Conservation (phyloP, 1,140 invertebrate species). For the Aphelinus certus region DNA sequence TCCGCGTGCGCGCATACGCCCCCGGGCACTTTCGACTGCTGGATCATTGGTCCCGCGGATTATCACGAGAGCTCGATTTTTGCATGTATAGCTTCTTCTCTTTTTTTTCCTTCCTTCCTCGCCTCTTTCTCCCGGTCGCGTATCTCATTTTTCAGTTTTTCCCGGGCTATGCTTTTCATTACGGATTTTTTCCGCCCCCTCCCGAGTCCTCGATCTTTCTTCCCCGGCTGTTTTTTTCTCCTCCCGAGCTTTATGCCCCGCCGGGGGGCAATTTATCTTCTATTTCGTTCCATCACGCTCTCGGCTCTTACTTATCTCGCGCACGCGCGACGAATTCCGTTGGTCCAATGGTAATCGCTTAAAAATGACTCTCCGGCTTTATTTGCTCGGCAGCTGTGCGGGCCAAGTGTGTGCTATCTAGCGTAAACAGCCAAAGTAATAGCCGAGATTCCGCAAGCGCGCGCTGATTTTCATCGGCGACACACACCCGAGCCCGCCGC, state of each 20-base stretch:
- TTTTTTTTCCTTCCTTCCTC: slow-evolving; percentile 6
- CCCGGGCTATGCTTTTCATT: slow-evolving; percentile 1
- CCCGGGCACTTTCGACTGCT: no score
- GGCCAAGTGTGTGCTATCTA: neutral
- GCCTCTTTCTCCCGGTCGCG: neutral
- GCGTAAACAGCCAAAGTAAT: slow-evolving; percentile 13
- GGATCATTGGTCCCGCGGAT: no score
- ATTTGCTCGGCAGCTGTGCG: neutral
- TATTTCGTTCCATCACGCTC: slow-evolving; percentile 32
- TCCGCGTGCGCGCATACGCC: no score
- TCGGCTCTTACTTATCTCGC: no score
- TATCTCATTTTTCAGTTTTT: no score
- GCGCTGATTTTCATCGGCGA: no score
- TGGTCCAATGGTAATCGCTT: slow-evolving; percentile 23
- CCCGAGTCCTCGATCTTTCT: neutral
- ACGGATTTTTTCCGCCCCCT: neutral
- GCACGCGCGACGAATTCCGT: no score
- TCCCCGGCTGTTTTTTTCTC: neutral
- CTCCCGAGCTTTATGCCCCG: neutral
- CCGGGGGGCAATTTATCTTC: slow-evolving; percentile 34
- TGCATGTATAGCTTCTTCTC: no score
- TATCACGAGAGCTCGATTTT: no score
- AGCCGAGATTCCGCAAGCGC: no score
- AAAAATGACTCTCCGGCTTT: slow-evolving; percentile 28
- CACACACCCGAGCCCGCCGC: no score